Evolutionary conservation across 2,797 vertebrate species (phyloP).

Genomic region (Sebastes itinus): DNA sequence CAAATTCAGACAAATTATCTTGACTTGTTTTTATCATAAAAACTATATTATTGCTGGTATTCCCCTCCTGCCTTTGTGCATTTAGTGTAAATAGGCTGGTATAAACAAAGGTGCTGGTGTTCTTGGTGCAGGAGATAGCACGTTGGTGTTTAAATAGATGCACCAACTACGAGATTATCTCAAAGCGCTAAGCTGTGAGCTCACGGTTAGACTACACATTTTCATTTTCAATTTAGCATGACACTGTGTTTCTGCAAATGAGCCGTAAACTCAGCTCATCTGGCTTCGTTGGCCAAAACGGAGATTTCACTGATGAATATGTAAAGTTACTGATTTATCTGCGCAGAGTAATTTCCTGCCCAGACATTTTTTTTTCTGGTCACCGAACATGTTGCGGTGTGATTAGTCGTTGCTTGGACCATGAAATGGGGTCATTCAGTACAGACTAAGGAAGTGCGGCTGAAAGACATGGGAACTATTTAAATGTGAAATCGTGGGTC

Average conservation of each 20-base stretch:
- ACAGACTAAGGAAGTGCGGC: conserved; percentile 26
- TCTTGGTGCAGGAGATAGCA: background rate
- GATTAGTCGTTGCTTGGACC: conserved; percentile 62
- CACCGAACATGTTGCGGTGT: conserved; percentile 61
- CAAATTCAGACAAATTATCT: background rate
- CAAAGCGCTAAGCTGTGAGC: background rate
- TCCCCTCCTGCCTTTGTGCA: background rate
- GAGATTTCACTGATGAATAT: conserved; percentile 51
- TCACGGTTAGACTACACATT: background rate
- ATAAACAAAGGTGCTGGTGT: background rate
- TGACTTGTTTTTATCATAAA: background rate
- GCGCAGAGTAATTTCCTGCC: conserved; percentile 61
- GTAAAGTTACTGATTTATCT: conserved; percentile 63
- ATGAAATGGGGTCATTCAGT: conserved; percentile 61
- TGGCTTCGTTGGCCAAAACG: conserved; percentile 24
- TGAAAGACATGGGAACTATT: conserved; percentile 42
- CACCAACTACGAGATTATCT: background rate
- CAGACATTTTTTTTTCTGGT: conserved; percentile 62
- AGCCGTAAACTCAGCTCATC: conserved; percentile 34
- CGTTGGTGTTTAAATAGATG: background rate
- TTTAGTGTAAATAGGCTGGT: background rate
- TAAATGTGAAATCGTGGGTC: conserved; percentile 11
- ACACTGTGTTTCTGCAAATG: conserved; percentile 17
- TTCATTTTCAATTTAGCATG: conserved; percentile 8
- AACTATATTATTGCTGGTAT: background rate